Conservation (phyloP, 2,797 vertebrate genomes). For the Acanthornis magna region DNA sequence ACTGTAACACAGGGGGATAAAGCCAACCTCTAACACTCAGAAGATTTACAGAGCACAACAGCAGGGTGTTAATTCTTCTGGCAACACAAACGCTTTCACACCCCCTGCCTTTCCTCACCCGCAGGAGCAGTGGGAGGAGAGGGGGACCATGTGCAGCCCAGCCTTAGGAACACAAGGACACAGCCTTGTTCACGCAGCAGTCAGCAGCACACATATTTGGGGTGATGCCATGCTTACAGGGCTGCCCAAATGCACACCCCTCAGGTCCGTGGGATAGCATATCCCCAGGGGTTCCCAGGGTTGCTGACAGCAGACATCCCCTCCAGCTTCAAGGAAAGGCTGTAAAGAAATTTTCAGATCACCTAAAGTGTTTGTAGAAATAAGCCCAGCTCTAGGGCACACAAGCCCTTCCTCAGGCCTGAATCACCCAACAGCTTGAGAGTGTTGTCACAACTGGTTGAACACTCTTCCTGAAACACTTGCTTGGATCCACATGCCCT, state of each 20-base stretch:
- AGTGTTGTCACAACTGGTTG: neutral
- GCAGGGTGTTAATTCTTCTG: constrained; percentile 51
- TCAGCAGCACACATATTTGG: neutral
- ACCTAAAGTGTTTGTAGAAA: neutral
- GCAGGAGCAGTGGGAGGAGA: neutral
- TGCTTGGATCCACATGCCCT: neutral
- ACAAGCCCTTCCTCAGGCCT: neutral
- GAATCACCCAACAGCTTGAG: neutral
- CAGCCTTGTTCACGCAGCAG: rapidly evolving
- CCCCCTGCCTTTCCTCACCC: neutral
- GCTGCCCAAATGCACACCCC: neutral
- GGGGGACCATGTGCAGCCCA: neutral
- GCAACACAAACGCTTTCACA: neutral
- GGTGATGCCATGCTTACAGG: rapidly evolving
- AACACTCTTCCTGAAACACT: rapidly evolving
- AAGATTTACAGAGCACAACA: constrained; percentile 43
- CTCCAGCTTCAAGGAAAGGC: neutral
- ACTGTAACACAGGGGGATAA: neutral
- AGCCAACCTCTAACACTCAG: neutral
- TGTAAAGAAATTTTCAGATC: neutral
- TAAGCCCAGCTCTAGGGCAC: neutral
- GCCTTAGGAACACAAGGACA: neutral
- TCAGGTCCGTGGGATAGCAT: neutral
- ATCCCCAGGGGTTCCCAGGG: rapidly evolving
- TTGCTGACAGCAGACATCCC: neutral